Percentiles rank a stretch among this genome's conserved stretches.
Evolutionary conservation across 1,140 invertebrate genomes (phyloP).

Genomic region (Tyrophagus putrescentiae): DNA sequence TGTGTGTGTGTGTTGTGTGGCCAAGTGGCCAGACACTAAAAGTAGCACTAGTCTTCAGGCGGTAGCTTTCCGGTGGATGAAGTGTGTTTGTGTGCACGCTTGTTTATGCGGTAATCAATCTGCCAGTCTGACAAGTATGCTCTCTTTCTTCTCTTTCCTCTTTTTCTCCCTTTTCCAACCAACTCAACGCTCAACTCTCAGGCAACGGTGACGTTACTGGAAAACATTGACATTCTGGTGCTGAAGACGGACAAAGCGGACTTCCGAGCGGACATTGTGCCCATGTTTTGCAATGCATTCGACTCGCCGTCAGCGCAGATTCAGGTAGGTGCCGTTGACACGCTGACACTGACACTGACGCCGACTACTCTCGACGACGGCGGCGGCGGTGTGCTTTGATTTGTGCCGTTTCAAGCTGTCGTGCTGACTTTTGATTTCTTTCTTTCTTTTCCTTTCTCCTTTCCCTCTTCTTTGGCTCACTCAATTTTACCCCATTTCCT

Average conservation of each 20-base stretch:
- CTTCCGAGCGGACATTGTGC: slow-evolving; percentile 59
- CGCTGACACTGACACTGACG: neutral
- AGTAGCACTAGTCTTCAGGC: too few relatives aligned
- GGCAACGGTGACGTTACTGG: slow-evolving; percentile 72
- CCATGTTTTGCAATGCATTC: slow-evolving; percentile 71
- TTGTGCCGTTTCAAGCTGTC: neutral
- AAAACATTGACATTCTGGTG: slow-evolving; percentile 78
- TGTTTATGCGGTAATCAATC: slow-evolving; percentile 6
- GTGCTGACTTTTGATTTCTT: slow-evolving; percentile 7
- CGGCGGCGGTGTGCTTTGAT: too few relatives aligned
- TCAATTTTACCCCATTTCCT: too few relatives aligned
- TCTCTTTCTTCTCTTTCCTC: neutral
- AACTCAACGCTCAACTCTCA: slow-evolving; percentile 35
- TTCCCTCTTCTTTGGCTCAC: too few relatives aligned
- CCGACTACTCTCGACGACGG: too few relatives aligned
- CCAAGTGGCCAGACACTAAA: too few relatives aligned
- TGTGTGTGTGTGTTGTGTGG: too few relatives aligned
- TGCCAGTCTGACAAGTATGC: neutral
- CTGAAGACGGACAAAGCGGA: slow-evolving; percentile 67
- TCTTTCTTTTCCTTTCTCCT: neutral
- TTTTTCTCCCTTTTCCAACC: slow-evolving; percentile 18
- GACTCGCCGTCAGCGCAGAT: slow-evolving; percentile 81
- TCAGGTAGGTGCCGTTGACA: slow-evolving; percentile 47
- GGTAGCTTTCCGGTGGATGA: too few relatives aligned
- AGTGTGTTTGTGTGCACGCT: neutral